These are phyloP conservation scores for Terrapene triunguis DNA, from an alignment of 2,113 vertebrate species.

Conservation along the genomic window DNA sequence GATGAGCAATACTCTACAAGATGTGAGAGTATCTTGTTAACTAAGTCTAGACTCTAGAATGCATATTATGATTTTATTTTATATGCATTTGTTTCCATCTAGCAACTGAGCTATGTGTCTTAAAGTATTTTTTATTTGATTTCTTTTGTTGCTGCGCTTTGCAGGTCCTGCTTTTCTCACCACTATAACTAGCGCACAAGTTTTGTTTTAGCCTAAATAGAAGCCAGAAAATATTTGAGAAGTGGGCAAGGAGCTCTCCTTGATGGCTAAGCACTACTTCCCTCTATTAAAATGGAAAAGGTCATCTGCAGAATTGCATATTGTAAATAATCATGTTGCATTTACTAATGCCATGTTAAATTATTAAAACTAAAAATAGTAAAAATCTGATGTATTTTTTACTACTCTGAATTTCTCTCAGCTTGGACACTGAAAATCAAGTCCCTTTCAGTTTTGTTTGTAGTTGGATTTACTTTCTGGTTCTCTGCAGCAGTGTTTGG, in stretches of 20 bases:
- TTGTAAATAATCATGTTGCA: background rate
- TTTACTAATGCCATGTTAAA: background rate
- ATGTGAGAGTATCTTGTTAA: too few relatives aligned
- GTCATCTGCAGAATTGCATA: background rate
- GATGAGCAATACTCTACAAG: too few relatives aligned
- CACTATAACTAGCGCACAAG: background rate
- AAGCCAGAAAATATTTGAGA: background rate
- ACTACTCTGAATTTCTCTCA: background rate
- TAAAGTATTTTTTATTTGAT: background rate
- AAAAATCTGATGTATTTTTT: background rate
- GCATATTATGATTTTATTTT: too few relatives aligned
- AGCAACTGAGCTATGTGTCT: rapidly evolving
- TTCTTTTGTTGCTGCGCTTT: background rate
- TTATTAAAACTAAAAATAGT: background rate
- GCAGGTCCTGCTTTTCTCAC: background rate
- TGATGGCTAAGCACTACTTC: background rate
- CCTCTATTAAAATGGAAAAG: background rate
- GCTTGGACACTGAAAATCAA: too few relatives aligned
- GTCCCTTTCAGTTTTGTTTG: background rate
- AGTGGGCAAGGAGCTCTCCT: background rate
- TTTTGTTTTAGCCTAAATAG: background rate
- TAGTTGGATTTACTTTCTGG: background rate
- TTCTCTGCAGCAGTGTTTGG: background rate
- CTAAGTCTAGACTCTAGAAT: too few relatives aligned
- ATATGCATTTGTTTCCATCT: background rate